Evolutionary conservation across 92 coral and sea anemone genomes (phyloP).

Genomic region (Diadumene lineata): DNA sequence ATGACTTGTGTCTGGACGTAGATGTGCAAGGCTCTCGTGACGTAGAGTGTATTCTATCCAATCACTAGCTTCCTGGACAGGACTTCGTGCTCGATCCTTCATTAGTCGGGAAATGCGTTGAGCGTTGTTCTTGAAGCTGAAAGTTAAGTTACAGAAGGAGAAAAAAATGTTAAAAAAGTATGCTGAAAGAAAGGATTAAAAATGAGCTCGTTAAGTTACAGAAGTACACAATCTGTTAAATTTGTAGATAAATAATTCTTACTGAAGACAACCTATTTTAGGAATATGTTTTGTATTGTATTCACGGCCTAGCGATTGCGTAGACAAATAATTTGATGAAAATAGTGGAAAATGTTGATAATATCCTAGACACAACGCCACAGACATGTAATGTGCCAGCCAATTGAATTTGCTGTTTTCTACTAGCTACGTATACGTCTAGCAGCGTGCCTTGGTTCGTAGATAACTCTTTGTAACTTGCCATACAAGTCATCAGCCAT

Average conservation of each 20-base stretch:
- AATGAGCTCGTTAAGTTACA: neutral
- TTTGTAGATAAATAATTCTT: neutral
- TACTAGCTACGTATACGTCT: neutral
- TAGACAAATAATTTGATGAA: neutral
- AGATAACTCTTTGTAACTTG: conserved; percentile 29
- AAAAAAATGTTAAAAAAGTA: too few relatives aligned
- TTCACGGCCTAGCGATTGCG: neutral
- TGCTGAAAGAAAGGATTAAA: neutral
- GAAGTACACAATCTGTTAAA: too few relatives aligned
- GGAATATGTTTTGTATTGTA: neutral
- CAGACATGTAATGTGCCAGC: neutral
- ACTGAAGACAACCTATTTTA: neutral
- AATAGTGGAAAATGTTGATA: neutral
- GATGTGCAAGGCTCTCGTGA: conserved; percentile 31
- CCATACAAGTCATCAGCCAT: conserved; percentile 41
- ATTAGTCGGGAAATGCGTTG: conserved; percentile 32
- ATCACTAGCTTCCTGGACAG: conserved; percentile 43
- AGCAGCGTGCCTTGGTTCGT: conserved; percentile 42
- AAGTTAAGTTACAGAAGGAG: too few relatives aligned
- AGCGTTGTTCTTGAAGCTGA: conserved; percentile 27
- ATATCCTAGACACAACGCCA: neutral
- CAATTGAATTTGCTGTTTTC: neutral
- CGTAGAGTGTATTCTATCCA: conserved; percentile 37
- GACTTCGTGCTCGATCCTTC: conserved; percentile 37
- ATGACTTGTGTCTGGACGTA: conserved; percentile 29